Percentiles rank a stretch among this genome's conserved stretches.
These are phyloP conservation scores for Halcyon leucocephala DNA, from an alignment of 2,797 vertebrate genomes.

Conservation along the genomic window DNA sequence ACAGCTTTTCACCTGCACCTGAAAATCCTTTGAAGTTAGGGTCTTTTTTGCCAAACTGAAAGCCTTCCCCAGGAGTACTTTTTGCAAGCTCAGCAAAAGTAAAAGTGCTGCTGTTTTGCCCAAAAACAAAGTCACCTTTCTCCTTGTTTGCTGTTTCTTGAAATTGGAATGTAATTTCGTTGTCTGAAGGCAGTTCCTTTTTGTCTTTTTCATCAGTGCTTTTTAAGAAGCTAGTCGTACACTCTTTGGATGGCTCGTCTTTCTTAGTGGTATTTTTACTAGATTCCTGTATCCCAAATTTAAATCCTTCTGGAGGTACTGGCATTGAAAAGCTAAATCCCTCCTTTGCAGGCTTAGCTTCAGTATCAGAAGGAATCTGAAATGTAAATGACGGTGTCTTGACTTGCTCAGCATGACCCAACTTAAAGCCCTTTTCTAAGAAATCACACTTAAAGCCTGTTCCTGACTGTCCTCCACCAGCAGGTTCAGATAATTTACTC, in stretches of 20 bases:
- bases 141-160: conserved; percentile 59
- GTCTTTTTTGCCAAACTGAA: conserved; percentile 88
- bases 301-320: conserved; percentile 80
- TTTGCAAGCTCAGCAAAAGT: conserved; percentile 94
- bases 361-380: conserved; percentile 79
- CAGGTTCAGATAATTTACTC: conserved; percentile 68
- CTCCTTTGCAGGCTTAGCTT: conserved; percentile 76
- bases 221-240: conserved; percentile 80
- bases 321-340: conserved; percentile 88
- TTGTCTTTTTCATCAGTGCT: conserved; percentile 82
- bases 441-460: conserved; percentile 85
- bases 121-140: conserved; percentile 74
- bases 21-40: conserved; percentile 91
- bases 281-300: conserved; percentile 89
- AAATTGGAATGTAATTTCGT: conserved; percentile 12
- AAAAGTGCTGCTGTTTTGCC: conserved; percentile 79
- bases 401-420: conserved; percentile 85
- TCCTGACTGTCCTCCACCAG: conserved; percentile 76
- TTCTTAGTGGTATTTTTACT: conserved; percentile 64
- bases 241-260: conserved; percentile 56
- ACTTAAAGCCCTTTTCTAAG: conserved; percentile 84
- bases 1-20: conserved; percentile 88
- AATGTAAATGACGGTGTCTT: conserved; percentile 82
- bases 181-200: conserved; percentile 72
- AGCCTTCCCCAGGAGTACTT: conserved; percentile 79